Conservation (phyloP, 2,113 vertebrate genomes). For the Lepus timidus region DNA sequence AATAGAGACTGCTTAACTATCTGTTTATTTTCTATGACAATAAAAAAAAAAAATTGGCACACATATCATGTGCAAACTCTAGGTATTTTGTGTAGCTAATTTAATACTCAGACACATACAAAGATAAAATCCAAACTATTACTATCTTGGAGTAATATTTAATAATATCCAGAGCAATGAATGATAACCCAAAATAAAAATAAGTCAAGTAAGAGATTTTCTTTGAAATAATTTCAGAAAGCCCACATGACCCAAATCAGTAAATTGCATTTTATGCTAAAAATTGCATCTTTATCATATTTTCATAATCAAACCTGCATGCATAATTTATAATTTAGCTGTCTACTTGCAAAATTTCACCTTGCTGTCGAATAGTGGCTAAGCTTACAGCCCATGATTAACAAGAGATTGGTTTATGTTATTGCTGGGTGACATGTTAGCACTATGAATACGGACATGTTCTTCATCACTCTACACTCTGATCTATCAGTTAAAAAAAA, state of each 20-base stretch:
- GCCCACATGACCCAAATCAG: constrained; percentile 17
- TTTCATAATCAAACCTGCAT: neutral
- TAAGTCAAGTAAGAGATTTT: neutral
- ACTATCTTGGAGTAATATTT: neutral
- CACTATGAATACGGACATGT: neutral
- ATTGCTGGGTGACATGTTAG: neutral
- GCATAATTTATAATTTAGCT: neutral
- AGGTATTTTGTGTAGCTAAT: constrained; percentile 57
- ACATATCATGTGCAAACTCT: constrained; percentile 60
- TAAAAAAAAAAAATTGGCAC: constrained; percentile 68
- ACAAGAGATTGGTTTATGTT: neutral
- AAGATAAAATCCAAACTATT: constrained; percentile 31
- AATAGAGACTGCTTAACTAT: constrained; percentile 59
- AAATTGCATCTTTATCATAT: neutral
- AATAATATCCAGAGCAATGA: constrained; percentile 14
- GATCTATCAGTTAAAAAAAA: neutral
- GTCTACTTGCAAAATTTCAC: neutral
- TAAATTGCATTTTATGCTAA: neutral
- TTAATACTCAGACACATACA: constrained; percentile 67
- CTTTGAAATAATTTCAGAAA: constrained; percentile 46
- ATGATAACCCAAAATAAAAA: constrained; percentile 47
- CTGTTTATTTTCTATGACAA: constrained; percentile 73
- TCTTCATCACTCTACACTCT: neutral
- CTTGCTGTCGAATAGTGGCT: neutral
- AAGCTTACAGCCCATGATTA: neutral